Base-by-base conservation (phyloP, 2,888 invertebrate species). In the Troides oblongomaculatus region DNA sequence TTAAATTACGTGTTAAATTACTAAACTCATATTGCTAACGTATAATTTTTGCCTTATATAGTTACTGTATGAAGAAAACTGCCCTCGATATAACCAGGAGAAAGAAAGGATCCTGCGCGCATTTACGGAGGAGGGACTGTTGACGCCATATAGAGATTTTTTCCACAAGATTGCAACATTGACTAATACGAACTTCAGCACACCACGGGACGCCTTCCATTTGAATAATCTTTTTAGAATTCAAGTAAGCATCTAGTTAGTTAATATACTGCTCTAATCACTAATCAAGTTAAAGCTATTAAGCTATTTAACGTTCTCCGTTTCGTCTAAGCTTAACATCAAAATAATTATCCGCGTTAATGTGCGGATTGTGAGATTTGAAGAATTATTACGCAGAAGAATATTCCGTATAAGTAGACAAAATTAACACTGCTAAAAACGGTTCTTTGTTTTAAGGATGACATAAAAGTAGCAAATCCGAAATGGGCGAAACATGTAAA, bases 401-500 rank as follows among this genome's bases (percentile, higher is more conserved):
- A 17, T 50, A 14, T 50, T 50, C 39, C 39, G 5, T 4, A 50
- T 12, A 18, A 50, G 4, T 14, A 50, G 17, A 50, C 50, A 18
- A 50, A 39, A 4, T 14, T 18, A 50, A 50, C 50, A 50, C 5
- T 50, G 50, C 5, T 2, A 17, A 50, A 17, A 50, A 17, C 10
- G 0, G 1, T 17, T 50, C 17, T 50, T 18, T 4, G 7, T 81
- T 0, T 86, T 2, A 78, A 93, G 89, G 87, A 88, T 50, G 91
- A 93, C 62, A 89, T 93, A 67, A 93, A 93, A 83, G 87, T 93
- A 70, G 81, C 89, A 1, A 90, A 93, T 78, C 94, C 94, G 10
- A 87, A 90, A 78, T 94, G 94, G 94, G 91, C 93, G 3, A 87
- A 88, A 72, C 90, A 91, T 60, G 90, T 94, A 2, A 84, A 93